Evolutionary conservation across 2,797 vertebrate genomes (phyloP), one percentile per base, ranked within the genome.

Genomic region (Helicolenus hilgendorfi): DNA sequence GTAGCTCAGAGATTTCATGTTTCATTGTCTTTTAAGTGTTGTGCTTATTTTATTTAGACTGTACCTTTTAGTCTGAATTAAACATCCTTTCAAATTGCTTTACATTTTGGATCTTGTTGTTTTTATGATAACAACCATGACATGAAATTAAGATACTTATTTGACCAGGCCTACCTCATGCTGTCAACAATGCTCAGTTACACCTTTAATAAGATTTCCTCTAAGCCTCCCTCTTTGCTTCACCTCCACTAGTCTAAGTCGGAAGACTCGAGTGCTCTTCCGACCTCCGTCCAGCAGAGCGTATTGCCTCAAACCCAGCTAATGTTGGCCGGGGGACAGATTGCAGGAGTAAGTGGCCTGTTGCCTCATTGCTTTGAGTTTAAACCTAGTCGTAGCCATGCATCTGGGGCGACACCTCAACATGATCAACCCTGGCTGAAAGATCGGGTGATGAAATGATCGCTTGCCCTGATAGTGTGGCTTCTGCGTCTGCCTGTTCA

Each of bases 261-360:
- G 95, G 98, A 99, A 97, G 98, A 99, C 96, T 97, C 98, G 65
- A 98, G 97, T 94, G 98, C 98, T 94, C 97, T 98, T 91, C 97
- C 97, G 92, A 98, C 98, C 96, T 98, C 98, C 95, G 97, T 97
- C 98, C 98, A 99, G 97, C 98, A 99, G 98, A 98, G 98, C 55
- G 97, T 97, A 95, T 97, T 99, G 96, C 98, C 98, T 96, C 98
- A 98, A 97, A 98, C 98, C 85, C 98, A 98, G 97, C 98, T 99
- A 84, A 99, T 99, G 99, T 98, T 99, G 97, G 98, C 98, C 72
- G 98, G 98, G 96, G 98, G 98, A 97, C 98, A 99, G 97, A 98
- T 99, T 97, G 98, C 98, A 81, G 98, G 98, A 98, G 98, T 99
- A 98, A 99, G 98, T 98, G 93, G 86, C 93, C 82, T 85, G 84